These are phyloP conservation scores for Betta splendens DNA, from an alignment of 2,797 vertebrate species.

Conservation along the genomic window DNA sequence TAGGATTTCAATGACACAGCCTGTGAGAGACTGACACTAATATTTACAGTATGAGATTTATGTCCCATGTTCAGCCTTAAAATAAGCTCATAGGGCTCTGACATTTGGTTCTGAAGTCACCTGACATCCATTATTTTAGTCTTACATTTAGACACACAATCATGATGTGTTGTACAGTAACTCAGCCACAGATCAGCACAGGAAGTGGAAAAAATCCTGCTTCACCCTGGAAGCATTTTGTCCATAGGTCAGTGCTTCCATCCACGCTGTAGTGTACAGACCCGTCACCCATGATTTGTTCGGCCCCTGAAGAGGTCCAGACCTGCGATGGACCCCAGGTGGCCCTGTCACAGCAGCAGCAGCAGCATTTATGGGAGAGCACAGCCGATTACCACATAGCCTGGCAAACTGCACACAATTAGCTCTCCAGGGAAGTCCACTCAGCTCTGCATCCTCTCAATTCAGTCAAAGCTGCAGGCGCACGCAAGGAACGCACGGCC, in stretches of 20 bases:
- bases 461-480: conserved; percentile 37
- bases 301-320: conserved; percentile 49
- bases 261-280: conserved; percentile 27
- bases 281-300: conserved; percentile 36
- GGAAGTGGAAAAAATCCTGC: no score
- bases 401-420: conserved; percentile 58
- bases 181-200: conserved; percentile 12
- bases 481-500: conserved; percentile 14
- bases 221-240: conserved; percentile 8
- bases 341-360: conserved; percentile 43
- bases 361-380: conserved; percentile 43
- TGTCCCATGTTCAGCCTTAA: conserved; percentile 25
- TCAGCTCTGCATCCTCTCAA: conserved; percentile 35
- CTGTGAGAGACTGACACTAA: conserved; percentile 45
- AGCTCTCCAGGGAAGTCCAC: conserved; percentile 52
- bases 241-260: conserved; percentile 13
- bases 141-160: background rate
- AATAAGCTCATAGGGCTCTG: conserved; percentile 32
- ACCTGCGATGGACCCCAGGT: conserved; percentile 54
- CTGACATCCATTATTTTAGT: conserved; percentile 31
- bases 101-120: conserved; percentile 27
- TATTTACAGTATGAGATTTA: conserved; percentile 47
- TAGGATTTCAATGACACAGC: conserved; percentile 24
- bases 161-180: conserved; percentile 1
- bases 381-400: conserved; percentile 40